Percentiles rank a stretch among this genome's conserved stretches.
These are phyloP conservation scores for Hemibagrus guttatus DNA, from an alignment of 2,797 vertebrate species.

Conservation along the genomic window DNA sequence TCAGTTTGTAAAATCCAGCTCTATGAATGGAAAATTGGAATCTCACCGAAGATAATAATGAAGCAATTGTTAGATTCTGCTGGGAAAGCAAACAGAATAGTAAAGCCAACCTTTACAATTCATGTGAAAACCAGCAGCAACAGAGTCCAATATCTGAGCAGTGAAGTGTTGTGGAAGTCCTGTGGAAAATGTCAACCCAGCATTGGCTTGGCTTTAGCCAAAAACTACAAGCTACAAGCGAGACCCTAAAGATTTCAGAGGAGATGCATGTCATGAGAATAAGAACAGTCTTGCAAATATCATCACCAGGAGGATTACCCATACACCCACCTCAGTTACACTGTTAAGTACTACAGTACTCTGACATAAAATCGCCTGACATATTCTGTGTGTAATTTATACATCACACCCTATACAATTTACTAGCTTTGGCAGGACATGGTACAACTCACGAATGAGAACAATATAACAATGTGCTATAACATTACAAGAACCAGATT, in stretches of 20 bases:
- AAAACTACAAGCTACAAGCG: constrained; percentile 32
- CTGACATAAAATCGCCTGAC: constrained; percentile 20
- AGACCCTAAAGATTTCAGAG: constrained; percentile 28
- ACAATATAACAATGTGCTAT: background rate
- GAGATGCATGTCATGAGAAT: background rate
- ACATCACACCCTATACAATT: constrained; percentile 19
- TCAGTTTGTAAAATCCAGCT: constrained; percentile 22
- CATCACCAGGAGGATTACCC: background rate
- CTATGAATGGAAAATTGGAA: constrained; percentile 56
- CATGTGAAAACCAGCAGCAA: constrained; percentile 16
- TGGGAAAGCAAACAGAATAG: constrained; percentile 29
- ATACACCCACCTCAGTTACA: background rate
- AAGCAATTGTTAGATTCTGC: constrained; percentile 34
- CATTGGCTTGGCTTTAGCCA: constrained; percentile 28
- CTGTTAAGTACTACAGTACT: constrained; percentile 36
- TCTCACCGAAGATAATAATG: constrained; percentile 50
- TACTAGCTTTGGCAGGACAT: constrained; percentile 9
- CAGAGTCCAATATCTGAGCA: constrained; percentile 15
- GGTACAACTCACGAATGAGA: background rate
- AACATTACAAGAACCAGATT: constrained; percentile 10
- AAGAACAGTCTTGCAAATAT: constrained; percentile 2
- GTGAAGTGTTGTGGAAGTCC: constrained; percentile 8
- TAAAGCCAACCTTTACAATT: background rate
- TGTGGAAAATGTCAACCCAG: constrained; percentile 39
- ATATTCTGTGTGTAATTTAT: constrained; percentile 26